Base-by-base conservation (phyloP, 2,888 invertebrate species). In the Epinotia demarniana region DNA sequence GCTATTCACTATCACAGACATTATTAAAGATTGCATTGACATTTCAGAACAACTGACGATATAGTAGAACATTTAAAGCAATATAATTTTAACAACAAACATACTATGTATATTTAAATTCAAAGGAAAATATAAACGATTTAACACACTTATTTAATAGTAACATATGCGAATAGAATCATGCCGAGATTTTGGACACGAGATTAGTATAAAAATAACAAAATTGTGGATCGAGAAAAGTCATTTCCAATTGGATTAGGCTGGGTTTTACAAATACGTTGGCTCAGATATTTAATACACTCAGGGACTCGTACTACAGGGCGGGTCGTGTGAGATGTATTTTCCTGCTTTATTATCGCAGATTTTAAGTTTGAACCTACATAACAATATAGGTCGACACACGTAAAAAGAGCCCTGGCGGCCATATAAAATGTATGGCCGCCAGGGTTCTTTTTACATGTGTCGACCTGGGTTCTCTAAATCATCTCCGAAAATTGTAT, bases 1-100 rank as follows among this genome's bases (percentile, higher is more conserved):
- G 88, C 84, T 88, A 89, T 87, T 89, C 87, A 85, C 91, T 93
- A 92, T 93, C 93, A 93, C 92, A 93, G 93, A 90, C 85, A 81
- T 70, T 63, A 53, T 75, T 75, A 71, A 75, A 75, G 66, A 71
- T 71, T 71, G 70, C 75, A 75, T 71, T 71, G 75, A 66, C 75
- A 64, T 73, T 72, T 46, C 8, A 60, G 53, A 61, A 61, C 55
- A 49, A 70, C 19, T 64, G 16, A 68, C 43, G 53, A 63, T 57
- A 46, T 13, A 61, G 43, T 62, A 49, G 18, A 61, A 68, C 68
- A 73, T 67, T 60, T 73, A 73, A 68, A 67, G 68, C 63, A 74
- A 57, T 63, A 53, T 64, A 23, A 11, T 33, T 49, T 73, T 63
- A 68, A 69, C 58, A 69, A 57, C 57, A 13, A 74, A 33, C 63